Conservation (phyloP, 2,797 vertebrate species). For the Peromyscus melanophrys region DNA sequence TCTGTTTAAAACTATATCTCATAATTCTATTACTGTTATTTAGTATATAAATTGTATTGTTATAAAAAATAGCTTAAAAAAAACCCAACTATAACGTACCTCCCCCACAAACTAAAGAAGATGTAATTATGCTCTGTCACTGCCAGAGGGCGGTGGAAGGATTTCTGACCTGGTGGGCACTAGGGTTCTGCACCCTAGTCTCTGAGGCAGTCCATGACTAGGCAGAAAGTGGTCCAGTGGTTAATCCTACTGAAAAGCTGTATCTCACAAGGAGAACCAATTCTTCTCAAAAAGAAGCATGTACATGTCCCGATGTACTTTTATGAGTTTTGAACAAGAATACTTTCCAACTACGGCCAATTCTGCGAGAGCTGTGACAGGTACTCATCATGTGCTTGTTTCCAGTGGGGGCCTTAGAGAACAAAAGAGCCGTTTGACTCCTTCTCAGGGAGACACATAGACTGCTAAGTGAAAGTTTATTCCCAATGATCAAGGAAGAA, state of each 20-base stretch:
- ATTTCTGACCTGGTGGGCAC: neutral
- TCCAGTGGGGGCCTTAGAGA: neutral
- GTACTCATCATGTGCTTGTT: neutral
- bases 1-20: neutral
- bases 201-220: neutral
- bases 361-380: neutral
- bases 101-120: neutral
- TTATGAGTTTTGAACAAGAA: neutral
- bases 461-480: neutral
- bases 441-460: neutral
- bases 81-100: neutral
- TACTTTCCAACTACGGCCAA: neutral
- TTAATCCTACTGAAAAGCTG: neutral
- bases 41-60: neutral
- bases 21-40: neutral
- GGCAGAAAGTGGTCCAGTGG: neutral
- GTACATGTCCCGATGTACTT: neutral
- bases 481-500: neutral
- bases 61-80: neutral
- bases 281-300: neutral
- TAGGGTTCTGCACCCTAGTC: neutral
- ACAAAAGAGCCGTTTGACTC: neutral
- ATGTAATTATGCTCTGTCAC: neutral
- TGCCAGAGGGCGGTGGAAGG: slow-evolving; percentile 60
- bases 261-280: neutral